phyloP scores from a whole-genome alignment of 2,888 invertebrate genomes.

The Drosophila paramelanica region DNA sequence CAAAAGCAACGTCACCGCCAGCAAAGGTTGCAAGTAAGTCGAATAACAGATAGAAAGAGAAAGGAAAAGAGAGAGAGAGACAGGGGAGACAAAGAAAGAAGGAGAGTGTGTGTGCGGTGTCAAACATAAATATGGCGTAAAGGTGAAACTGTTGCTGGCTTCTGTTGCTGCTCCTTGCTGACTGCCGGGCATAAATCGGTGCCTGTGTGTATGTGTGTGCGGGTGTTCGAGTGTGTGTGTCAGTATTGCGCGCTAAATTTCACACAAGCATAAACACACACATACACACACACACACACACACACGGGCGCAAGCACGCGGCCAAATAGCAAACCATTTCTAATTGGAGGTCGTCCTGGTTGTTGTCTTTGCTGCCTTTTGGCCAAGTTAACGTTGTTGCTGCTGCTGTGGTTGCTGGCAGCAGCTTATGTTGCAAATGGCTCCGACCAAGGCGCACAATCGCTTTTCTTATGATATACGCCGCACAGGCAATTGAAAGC shows the following conservation, averaged over 20 bases:
- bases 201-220: conserved; percentile 25
- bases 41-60: neutral
- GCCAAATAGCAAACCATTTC: conserved; percentile 66
- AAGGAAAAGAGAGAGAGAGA: neutral
- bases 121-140: conserved; percentile 77
- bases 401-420: conserved; percentile 22
- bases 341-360: conserved; percentile 72
- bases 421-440: conserved; percentile 51
- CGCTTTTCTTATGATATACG: conserved; percentile 40
- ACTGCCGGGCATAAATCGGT: conserved; percentile 68
- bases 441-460: conserved; percentile 42
- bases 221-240: conserved; percentile 32
- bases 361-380: conserved; percentile 50
- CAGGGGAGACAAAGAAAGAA: neutral
- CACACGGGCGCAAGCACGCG: conserved; percentile 9
- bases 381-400: conserved; percentile 35
- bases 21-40: conserved; percentile 34
- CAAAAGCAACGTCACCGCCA: conserved; percentile 74
- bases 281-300: conserved; percentile 1
- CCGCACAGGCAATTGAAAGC: neutral
- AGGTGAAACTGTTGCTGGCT: conserved; percentile 76
- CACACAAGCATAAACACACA: conserved; percentile 42
- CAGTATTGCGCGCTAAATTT: conserved; percentile 66
- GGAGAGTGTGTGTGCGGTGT: conserved; percentile 45
- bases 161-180: conserved; percentile 54